These are phyloP conservation scores for Diaperis boleti DNA, from an alignment of 2,888 invertebrate genomes.

Conservation along the genomic window DNA sequence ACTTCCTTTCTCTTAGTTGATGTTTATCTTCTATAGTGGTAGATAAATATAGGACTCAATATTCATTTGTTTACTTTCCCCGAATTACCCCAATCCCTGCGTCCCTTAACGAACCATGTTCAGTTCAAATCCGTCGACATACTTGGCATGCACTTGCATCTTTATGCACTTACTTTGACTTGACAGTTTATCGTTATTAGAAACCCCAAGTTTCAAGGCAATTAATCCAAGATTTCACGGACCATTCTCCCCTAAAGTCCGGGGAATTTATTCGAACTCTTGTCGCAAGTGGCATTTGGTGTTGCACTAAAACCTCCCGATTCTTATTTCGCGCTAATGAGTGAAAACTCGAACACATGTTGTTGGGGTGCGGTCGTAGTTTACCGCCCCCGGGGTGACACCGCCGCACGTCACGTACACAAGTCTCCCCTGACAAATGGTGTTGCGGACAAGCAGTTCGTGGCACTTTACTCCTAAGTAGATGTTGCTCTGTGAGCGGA, in stretches of 20 bases:
- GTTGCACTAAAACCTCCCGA: conserved; percentile 42
- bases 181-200: conserved; percentile 31
- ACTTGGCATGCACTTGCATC: conserved; percentile 22
- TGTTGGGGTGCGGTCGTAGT: conserved; percentile 38
- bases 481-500: conserved; percentile 13
- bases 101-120: conserved; percentile 1
- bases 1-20: no score
- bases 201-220: conserved; percentile 20
- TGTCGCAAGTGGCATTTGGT: conserved; percentile 38
- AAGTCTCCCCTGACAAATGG: conserved; percentile 41
- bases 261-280: conserved; percentile 32
- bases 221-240: conserved; percentile 38
- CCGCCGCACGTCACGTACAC: conserved; percentile 39
- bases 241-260: conserved; percentile 28
- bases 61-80: no score
- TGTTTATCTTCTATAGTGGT: no score
- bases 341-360: conserved; percentile 44
- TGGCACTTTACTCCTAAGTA: conserved; percentile 14
- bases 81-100: no score
- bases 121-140: not conserved
- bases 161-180: conserved; percentile 28
- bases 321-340: conserved; percentile 44
- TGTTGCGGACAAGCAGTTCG: conserved; percentile 30
- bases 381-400: conserved; percentile 33
- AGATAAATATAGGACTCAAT: no score